These are phyloP conservation scores for Papilio dardanus DNA, from an alignment of 1,140 invertebrate species.

Conservation along the genomic window DNA sequence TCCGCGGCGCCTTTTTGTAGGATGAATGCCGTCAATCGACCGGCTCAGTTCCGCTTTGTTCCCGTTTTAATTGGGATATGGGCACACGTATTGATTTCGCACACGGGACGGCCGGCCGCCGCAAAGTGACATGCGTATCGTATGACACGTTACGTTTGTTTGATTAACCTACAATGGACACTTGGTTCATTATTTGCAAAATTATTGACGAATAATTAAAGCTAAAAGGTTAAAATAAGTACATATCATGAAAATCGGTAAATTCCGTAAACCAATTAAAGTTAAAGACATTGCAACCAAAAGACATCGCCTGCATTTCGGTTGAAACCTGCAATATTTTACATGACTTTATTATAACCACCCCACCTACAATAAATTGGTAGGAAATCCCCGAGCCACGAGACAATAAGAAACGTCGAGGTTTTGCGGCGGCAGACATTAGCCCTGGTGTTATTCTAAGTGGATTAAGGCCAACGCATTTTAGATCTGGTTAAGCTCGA, in stretches of 20 bases:
- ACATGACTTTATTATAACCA: constrained; percentile 8
- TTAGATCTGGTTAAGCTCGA: constrained; percentile 71
- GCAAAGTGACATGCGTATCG: constrained; percentile 11
- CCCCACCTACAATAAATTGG: constrained; percentile 54
- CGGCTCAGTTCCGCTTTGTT: constrained; percentile 41
- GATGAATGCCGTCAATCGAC: constrained; percentile 48
- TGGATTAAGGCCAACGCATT: constrained; percentile 76
- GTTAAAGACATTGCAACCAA: not conserved
- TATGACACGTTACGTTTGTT: not conserved
- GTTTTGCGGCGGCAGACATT: constrained; percentile 55
- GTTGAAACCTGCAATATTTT: not conserved
- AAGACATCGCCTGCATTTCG: not conserved
- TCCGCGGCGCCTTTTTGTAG: constrained; percentile 59
- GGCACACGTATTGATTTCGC: constrained; percentile 29
- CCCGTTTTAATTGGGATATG: constrained; percentile 50
- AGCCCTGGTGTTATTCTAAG: constrained; percentile 75
- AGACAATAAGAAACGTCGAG: constrained; percentile 62
- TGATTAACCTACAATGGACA: constrained; percentile 4
- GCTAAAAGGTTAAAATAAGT: not conserved
- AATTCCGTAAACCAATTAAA: not conserved
- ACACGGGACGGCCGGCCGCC: constrained; percentile 7
- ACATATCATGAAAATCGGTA: not conserved
- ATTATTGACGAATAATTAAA: not conserved
- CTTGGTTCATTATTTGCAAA: not conserved
- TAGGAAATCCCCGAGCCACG: constrained; percentile 52